A percentile compares a stretch with the other conserved stretches of the same genome.
Conservation (phyloP, 2,113 vertebrate genomes). For the Lasiurus cinereus region DNA sequence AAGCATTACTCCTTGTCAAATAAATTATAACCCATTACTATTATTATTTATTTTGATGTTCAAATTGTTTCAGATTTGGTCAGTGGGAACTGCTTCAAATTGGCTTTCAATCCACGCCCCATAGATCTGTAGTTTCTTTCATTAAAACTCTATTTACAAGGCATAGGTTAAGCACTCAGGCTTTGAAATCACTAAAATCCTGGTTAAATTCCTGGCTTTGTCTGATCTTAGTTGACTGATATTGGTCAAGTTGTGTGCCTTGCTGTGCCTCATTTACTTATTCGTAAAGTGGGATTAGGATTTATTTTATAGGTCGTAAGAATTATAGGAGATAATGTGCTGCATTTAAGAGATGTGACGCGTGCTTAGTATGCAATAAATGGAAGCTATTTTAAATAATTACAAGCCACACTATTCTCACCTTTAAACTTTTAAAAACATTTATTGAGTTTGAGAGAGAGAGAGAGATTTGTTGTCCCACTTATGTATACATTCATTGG, state of each 20-base stretch:
- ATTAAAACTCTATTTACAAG: neutral
- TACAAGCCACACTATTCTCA: neutral
- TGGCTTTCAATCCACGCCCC: slow-evolving; percentile 31
- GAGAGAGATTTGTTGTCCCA: neutral
- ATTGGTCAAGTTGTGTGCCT: neutral
- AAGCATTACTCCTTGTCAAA: neutral
- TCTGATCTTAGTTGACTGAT: neutral
- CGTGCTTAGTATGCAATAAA: neutral
- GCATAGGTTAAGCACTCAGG: neutral
- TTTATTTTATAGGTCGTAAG: neutral
- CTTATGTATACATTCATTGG: neutral
- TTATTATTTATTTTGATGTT: slow-evolving; percentile 40
- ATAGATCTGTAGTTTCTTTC: neutral
- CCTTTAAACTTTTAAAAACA: neutral
- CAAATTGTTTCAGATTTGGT: slow-evolving; percentile 14
- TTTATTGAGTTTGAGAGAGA: neutral
- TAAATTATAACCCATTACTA: neutral
- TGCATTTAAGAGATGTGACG: neutral
- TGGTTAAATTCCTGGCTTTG: slow-evolving; percentile 6
- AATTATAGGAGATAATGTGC: slow-evolving; percentile 2
- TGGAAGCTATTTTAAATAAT: neutral
- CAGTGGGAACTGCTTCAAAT: neutral
- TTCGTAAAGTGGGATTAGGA: neutral
- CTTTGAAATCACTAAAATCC: slow-evolving; percentile 26
- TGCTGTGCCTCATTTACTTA: neutral